Conservation (phyloP, 2,797 vertebrate genomes). For the Toxotes lorentzi region DNA sequence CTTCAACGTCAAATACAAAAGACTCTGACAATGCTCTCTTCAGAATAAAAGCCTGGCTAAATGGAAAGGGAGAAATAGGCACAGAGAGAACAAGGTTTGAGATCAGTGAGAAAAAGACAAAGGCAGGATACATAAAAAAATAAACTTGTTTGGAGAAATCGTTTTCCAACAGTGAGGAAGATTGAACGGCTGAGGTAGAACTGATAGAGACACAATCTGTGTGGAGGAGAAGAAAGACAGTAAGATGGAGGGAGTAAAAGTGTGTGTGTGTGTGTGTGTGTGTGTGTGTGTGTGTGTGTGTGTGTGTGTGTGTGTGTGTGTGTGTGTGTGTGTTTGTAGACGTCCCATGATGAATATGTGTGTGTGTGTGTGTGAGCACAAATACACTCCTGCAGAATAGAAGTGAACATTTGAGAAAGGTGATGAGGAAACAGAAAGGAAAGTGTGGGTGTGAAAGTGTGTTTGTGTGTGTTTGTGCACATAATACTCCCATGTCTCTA, state of each 20-base stretch:
- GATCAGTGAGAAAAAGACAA: conserved; percentile 32
- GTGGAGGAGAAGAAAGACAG: conserved; percentile 45
- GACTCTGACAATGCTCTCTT: conserved; percentile 36
- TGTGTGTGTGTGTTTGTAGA: conserved; percentile 30
- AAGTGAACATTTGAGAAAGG: conserved; percentile 51
- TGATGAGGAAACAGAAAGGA: conserved; percentile 44
- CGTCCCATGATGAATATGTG: conserved; percentile 22
- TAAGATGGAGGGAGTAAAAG: conserved; percentile 32
- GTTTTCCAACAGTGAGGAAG: conserved; percentile 23
- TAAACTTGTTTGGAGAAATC: conserved; percentile 22
- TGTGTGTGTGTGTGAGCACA: conserved; percentile 3
- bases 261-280: conserved; percentile 4
- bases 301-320: neutral
- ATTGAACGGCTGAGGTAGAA: conserved; percentile 51
- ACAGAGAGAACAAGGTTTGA: conserved; percentile 12
- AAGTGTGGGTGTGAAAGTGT: conserved; percentile 40
- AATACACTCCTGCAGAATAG: conserved; percentile 22
- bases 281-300: conserved; percentile 29
- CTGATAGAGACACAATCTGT: conserved; percentile 51
- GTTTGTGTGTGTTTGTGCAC: conserved; percentile 21
- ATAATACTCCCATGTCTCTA: conserved; percentile 60
- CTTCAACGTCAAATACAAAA: conserved; percentile 35
- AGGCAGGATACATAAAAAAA: conserved; percentile 11
- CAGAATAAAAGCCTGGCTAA: conserved; percentile 52
- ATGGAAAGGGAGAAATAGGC: conserved; percentile 14